Conservation (phyloP, 2,797 vertebrate species). For the Mus spretus region DNA sequence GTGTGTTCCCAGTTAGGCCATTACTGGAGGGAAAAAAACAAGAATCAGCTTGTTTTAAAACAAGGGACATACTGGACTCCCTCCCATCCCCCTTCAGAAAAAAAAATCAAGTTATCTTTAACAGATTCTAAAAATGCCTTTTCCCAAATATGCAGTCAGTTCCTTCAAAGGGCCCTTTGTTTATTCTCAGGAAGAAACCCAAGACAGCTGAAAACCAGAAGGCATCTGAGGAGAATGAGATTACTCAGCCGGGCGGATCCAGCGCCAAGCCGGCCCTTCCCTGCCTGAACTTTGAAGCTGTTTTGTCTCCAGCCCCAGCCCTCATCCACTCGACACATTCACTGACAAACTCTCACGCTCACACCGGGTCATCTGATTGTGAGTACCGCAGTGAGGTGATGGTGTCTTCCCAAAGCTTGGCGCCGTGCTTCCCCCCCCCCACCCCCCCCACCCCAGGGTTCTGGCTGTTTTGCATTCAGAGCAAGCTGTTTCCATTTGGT, state of each 20-base stretch:
- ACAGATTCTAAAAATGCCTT: conserved; percentile 93
- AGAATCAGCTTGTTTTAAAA: conserved; percentile 90
- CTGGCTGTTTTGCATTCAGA: conserved; percentile 45
- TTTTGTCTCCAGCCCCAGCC: conserved; percentile 88
- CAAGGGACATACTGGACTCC: conserved; percentile 88
- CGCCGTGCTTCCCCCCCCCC: conserved; percentile 34
- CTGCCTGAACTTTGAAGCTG: conserved; percentile 94
- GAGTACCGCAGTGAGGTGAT: conserved; percentile 87
- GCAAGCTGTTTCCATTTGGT: conserved; percentile 62
- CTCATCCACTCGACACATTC: conserved; percentile 91
- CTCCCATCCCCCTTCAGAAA: conserved; percentile 85
- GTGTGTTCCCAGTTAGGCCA: conserved; percentile 87
- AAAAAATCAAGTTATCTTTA: conserved; percentile 91
- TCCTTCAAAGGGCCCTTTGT: conserved; percentile 92
- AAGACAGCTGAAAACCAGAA: conserved; percentile 94
- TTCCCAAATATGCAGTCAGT: conserved; percentile 91
- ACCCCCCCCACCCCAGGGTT: background rate
- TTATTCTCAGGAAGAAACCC: conserved; percentile 93
- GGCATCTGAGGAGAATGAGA: conserved; percentile 94
- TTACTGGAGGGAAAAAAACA: conserved; percentile 89
- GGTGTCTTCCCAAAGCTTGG: conserved; percentile 48
- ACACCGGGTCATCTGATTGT: conserved; percentile 93
- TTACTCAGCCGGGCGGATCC: conserved; percentile 92
- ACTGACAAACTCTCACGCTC: conserved; percentile 91
- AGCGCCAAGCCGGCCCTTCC: conserved; percentile 91